Evolutionary conservation across 2,113 vertebrate species (phyloP), one percentile per base, ranked within the genome.

Genomic region (Psephotus haematonotus): DNA sequence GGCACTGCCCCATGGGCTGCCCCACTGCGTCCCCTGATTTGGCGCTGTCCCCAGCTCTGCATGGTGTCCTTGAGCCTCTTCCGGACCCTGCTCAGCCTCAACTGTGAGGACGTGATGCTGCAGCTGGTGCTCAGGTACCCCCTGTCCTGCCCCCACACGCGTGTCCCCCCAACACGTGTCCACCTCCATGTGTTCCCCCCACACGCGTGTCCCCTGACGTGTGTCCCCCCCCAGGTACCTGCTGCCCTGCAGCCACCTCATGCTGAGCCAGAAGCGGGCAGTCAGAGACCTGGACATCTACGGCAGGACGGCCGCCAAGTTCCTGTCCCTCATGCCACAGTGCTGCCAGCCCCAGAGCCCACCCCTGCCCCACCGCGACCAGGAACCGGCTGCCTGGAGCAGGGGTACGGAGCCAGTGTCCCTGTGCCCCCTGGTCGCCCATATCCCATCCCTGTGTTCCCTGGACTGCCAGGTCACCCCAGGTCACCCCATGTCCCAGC

Each of bases 31-130:
- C 39, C 20, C 22, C 37, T 85, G n/a, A 86, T 0, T 1, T 10
- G 0, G 2, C 7, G 0, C 53, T 68, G 33, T 64, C 59, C 65
- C 28, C 97, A 99, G 99, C 98, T 99, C 92, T 99, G 99, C 97
- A 99, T 99, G 99, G 99, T 99, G 37, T 99, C 99, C 5, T 96
- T 99, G 95, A 99, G 99, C 97, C 99, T 99, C 90, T 99, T 99
- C 98, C 98, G 98, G 97, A 99, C 99, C 52, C 98, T 99, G 63
- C 98, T 99, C 90, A 98, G 98, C 88, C 98, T 99, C 96, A 99
- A 99, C 98, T 99, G 99, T 64, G 99, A 99, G 97, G 99, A 99
- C 17, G 97, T 99, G 93, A 98, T 99, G 98, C 98, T 99, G 88
- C 99, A 99, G 98, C 98, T 99, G 60, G 98, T 99, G 98, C 99